phyloP scores from a whole-genome alignment of 2,888 invertebrate species.

The Amphipoea oculea region DNA sequence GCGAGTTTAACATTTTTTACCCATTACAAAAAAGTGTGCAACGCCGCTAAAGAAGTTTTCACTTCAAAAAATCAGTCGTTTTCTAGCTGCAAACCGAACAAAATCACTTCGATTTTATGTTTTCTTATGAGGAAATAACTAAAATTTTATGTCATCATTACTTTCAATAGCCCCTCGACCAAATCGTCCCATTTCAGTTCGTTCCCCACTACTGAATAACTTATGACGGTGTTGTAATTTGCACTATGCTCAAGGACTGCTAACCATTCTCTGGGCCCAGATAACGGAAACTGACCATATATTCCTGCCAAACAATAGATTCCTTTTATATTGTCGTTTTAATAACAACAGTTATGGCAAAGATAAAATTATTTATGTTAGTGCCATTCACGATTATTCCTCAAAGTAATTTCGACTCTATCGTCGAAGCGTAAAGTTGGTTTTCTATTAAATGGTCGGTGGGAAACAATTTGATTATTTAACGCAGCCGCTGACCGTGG shows the following conservation, averaged over 20 bases:
- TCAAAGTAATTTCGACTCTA: constrained; percentile 30
- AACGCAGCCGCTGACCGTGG: constrained; percentile 49
- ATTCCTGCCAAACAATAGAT: constrained; percentile 50
- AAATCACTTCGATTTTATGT: constrained; percentile 29
- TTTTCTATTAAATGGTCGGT: constrained; percentile 14
- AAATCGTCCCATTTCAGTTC: constrained; percentile 34
- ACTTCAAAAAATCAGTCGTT: background rate
- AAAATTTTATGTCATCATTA: constrained; percentile 53
- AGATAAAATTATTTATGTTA: constrained; percentile 61
- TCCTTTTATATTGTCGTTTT: constrained; percentile 57
- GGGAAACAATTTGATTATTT: constrained; percentile 58
- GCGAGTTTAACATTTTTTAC: no score
- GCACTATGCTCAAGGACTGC: constrained; percentile 18
- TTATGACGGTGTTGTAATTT: constrained; percentile 50
- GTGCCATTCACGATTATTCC: constrained; percentile 28
- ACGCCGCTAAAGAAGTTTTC: no score
- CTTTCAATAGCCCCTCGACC: constrained; percentile 30
- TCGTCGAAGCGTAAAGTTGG: background rate
- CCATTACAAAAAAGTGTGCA: no score
- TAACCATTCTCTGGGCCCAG: constrained; percentile 2
- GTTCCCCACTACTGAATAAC: constrained; percentile 46
- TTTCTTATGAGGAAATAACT: constrained; percentile 28
- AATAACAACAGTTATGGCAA: constrained; percentile 57
- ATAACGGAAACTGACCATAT: constrained; percentile 51
- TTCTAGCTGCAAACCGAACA: constrained; percentile 18